Conservation (phyloP, 1,140 invertebrate genomes). For the Bombus huntii region DNA sequence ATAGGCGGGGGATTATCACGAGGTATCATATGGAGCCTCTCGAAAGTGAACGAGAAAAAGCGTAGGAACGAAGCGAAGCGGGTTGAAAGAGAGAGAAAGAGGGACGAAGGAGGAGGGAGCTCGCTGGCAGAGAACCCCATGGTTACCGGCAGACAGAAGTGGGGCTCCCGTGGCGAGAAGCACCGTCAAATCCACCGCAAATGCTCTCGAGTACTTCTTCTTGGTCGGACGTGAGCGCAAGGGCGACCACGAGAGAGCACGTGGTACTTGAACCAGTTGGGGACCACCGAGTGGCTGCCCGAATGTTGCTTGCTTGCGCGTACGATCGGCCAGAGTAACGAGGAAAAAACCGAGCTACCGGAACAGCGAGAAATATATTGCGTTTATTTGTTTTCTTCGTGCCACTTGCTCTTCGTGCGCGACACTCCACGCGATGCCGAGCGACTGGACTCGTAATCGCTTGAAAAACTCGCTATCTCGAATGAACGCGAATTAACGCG, state of each 20-base stretch:
- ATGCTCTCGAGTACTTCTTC: slow-evolving; percentile 80
- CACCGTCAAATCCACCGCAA: slow-evolving; percentile 81
- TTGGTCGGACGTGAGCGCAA: slow-evolving; percentile 80
- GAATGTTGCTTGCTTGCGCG: slow-evolving; percentile 58
- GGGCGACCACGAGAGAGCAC: slow-evolving; percentile 76
- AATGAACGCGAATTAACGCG: background rate
- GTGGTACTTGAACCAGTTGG: slow-evolving; percentile 81
- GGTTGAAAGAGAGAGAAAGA: background rate
- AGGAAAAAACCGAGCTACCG: slow-evolving; percentile 40
- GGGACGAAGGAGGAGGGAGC: slow-evolving; percentile 11
- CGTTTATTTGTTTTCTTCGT: slow-evolving; percentile 6
- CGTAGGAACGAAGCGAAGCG: slow-evolving; percentile 46
- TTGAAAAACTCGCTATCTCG: background rate
- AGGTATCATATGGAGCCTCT: slow-evolving; percentile 81
- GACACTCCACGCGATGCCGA: background rate
- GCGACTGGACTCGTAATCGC: background rate
- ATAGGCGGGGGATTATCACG: slow-evolving; percentile 79
- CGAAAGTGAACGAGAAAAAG: slow-evolving; percentile 62
- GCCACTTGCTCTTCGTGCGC: background rate
- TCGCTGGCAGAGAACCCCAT: slow-evolving; percentile 66
- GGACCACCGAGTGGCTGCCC: slow-evolving; percentile 76
- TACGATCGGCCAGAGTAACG: slow-evolving; percentile 57
- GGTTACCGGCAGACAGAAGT: slow-evolving; percentile 74
- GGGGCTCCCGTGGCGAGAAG: slow-evolving; percentile 75
- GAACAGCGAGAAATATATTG: slow-evolving; percentile 34